Evolutionary conservation across 35 echinoderm and acorn worm species (phyloP).

Genomic region (Apostichopus californicus): DNA sequence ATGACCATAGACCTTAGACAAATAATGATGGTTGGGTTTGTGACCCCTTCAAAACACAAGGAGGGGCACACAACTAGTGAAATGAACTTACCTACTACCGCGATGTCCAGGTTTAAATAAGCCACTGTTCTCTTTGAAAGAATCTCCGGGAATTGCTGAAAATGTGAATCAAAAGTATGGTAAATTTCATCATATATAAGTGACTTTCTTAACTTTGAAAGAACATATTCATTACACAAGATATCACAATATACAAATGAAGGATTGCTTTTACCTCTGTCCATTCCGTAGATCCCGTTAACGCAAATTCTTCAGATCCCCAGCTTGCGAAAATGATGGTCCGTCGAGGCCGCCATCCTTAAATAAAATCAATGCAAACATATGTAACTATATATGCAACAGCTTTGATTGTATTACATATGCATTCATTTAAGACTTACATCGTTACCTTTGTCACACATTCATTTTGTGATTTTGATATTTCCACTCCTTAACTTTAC

Average conservation of each 20-base stretch:
- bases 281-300: slow-evolving; percentile 73
- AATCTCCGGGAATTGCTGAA: slow-evolving; percentile 34
- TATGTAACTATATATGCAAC: no score
- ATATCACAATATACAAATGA: no score
- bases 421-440: no score
- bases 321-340: slow-evolving; percentile 66
- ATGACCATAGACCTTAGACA: no score
- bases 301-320: slow-evolving; percentile 68
- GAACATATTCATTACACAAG: no score
- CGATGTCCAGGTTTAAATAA: slow-evolving; percentile 68
- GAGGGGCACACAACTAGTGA: no score
- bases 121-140: slow-evolving; percentile 60
- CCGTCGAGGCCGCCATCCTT: slow-evolving; percentile 42
- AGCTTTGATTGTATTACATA: no score
- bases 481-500: no score
- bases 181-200: background rate
- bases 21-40: no score
- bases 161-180: background rate
- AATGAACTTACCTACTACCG: slow-evolving; percentile 50
- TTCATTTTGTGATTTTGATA: no score
- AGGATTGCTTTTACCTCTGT: slow-evolving; percentile 59
- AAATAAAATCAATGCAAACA: background rate
- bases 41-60: no score
- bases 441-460: no score
- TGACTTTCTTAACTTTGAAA: background rate